Evolutionary conservation across 2,888 invertebrate genomes (phyloP), one percentile per base, ranked within the genome.

Genomic region (Protula sp.): DNA sequence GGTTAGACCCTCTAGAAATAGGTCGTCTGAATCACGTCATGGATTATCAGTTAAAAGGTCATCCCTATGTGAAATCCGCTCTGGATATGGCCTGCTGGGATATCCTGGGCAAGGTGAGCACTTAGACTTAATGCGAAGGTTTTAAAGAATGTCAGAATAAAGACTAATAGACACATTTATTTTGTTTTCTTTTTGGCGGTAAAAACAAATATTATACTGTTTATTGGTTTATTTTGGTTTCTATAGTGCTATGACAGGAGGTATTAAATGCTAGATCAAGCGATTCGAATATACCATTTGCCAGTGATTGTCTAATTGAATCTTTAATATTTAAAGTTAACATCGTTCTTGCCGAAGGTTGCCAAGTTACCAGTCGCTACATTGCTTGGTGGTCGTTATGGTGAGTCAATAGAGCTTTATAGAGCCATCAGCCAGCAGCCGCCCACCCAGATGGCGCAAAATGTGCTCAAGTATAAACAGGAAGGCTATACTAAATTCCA

Each of bases 31-130:
- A 64, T 54, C n/a, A 59, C 9, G 14, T 30, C 30, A 62, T 61
- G 64, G 64, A 64, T 31, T 61, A 56, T 50, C 38, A 47, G 19
- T 58, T 64, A n/a, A 57, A 55, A n/a, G 64, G 64, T 1, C 64
- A 64, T 30, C 64, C 64, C 5, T 64, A 64, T 38, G 64, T 64
- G 14, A 64, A 64, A 50, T 30, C 61, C 3, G 54, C 57, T 29
- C 30, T 64, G 5, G 64, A 64, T 30, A 45, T 59, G 28, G 64
- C 64, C n/a, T 62, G 61, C 59, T 64, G 64, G 64, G 64, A 64
- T 52, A 53, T 64, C 19, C 50, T 64, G 1, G 64, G 64, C 29
- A 64, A 64, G 59, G 59, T 64, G 14, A 30, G 57, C 14, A 14
- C n/a, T n/a, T n/a, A n/a, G n/a, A n/a, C n/a, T n/a, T n/a, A n/a